Conservation (phyloP, 53 echinoderm and acorn worm genomes). For the Henricia sp. region DNA sequence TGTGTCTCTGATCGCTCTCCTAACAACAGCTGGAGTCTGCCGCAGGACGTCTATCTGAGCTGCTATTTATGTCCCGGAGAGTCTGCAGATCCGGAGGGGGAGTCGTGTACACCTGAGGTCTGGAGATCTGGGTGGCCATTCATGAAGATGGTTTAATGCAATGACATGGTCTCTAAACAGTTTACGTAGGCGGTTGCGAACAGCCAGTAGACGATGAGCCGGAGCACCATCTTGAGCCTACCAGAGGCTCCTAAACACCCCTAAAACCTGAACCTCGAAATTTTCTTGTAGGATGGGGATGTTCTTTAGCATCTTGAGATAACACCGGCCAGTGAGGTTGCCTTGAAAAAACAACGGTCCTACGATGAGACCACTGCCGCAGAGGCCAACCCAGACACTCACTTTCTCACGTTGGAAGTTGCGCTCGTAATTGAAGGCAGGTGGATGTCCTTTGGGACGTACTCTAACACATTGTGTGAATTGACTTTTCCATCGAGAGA, state of each 20-base stretch:
- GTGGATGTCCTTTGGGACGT: conserved; percentile 23
- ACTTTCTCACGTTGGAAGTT: conserved; percentile 20
- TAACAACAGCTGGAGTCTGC: background rate
- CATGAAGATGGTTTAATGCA: conserved; percentile 19
- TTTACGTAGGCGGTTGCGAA: conserved; percentile 11
- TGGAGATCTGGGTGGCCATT: conserved; percentile 61
- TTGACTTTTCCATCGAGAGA: conserved; percentile 16
- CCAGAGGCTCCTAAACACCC: conserved; percentile 49
- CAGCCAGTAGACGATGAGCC: conserved; percentile 26
- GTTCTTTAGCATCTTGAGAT: conserved; percentile 42
- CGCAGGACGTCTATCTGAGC: background rate
- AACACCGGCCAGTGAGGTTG: conserved; percentile 39
- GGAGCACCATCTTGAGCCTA: conserved; percentile 69
- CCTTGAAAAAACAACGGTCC: conserved; percentile 39
- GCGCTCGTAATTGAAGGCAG: background rate
- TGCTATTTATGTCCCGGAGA: background rate
- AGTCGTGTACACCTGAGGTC: conserved; percentile 23
- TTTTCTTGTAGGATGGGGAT: conserved; percentile 9
- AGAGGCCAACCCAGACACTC: conserved; percentile 52
- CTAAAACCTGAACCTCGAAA: conserved; percentile 13
- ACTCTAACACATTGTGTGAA: background rate
- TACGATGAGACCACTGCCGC: conserved; percentile 47
- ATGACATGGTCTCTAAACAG: conserved; percentile 54
- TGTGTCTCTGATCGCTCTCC: too few species aligned
- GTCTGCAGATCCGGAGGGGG: background rate